A percentile compares a stretch with the other conserved stretches of the same genome.
phyloP scores from a whole-genome alignment of 2,113 vertebrate genomes.

The Podarcis muralis region DNA sequence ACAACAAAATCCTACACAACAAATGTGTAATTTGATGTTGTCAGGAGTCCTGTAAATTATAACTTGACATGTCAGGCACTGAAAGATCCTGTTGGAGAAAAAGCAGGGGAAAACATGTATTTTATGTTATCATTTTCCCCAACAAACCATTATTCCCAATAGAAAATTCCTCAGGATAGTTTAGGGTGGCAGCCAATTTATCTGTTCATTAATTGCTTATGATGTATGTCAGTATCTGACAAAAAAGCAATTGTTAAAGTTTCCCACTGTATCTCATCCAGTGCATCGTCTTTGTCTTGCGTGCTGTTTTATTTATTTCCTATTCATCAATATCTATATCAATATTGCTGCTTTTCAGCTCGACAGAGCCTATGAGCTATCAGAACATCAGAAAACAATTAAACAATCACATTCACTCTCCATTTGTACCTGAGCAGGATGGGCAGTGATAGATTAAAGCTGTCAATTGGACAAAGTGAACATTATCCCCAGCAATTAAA shows the following conservation, averaged over 20 bases:
- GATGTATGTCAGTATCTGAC: conserved; percentile 4
- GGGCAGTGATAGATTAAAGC: neutral
- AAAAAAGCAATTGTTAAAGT: fast-evolving
- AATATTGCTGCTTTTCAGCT: neutral
- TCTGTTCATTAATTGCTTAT: neutral
- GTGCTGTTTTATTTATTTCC: neutral
- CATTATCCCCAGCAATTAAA: neutral
- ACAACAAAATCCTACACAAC: conserved; percentile 18
- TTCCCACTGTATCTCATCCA: neutral
- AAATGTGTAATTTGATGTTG: conserved; percentile 55
- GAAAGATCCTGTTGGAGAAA: neutral
- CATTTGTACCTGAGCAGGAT: neutral
- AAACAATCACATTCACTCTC: neutral
- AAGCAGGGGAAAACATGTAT: neutral
- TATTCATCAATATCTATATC: neutral
- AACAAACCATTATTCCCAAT: neutral
- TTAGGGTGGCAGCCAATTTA: conserved; percentile 19
- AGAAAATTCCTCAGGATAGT: neutral
- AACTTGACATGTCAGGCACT: conserved; percentile 13
- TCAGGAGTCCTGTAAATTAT: conserved; percentile 57
- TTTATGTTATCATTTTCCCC: neutral
- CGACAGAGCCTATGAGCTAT: neutral
- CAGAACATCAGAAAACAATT: neutral
- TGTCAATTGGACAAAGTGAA: neutral
- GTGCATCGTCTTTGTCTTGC: neutral